These are phyloP conservation scores for Tapirus indicus DNA, from an alignment of 2,797 vertebrate species.

Conservation along the genomic window DNA sequence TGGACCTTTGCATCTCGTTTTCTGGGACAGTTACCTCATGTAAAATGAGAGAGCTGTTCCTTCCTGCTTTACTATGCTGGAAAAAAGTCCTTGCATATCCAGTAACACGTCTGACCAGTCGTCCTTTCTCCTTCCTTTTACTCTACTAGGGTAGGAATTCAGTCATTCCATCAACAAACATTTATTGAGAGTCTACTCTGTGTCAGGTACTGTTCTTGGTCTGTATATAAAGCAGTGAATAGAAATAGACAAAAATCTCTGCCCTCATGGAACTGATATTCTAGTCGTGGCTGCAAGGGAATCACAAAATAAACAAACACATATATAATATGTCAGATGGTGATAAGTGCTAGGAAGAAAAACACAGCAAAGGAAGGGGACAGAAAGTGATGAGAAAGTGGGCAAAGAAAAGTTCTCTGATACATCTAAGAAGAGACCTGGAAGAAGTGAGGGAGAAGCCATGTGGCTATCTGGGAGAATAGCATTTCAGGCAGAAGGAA, in stretches of 20 bases:
- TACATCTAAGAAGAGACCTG: slow-evolving; percentile 15
- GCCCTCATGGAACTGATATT: slow-evolving; percentile 12
- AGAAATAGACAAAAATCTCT: slow-evolving; percentile 58
- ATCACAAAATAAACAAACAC: slow-evolving; percentile 9
- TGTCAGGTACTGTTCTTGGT: neutral
- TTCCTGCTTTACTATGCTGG: neutral
- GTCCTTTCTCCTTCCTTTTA: slow-evolving; percentile 23
- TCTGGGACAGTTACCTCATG: neutral
- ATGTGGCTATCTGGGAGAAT: neutral
- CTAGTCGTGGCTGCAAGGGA: neutral
- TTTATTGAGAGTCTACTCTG: slow-evolving; percentile 42
- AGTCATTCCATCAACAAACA: slow-evolving; percentile 41
- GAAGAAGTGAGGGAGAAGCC: slow-evolving; percentile 48
- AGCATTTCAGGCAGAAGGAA: slow-evolving; percentile 30
- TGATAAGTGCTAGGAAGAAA: slow-evolving; percentile 45
- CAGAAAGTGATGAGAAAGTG: slow-evolving; percentile 32
- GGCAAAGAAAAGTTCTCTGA: slow-evolving; percentile 34
- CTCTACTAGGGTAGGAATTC: neutral
- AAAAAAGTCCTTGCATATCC: slow-evolving; percentile 20
- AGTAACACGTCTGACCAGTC: neutral
- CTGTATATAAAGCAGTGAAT: slow-evolving; percentile 13
- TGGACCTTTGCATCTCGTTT: slow-evolving; percentile 10
- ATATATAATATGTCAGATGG: neutral
- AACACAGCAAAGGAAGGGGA: slow-evolving; percentile 4
- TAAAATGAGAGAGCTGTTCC: neutral